Evolutionary conservation across 2,888 invertebrate species (phyloP).

Genomic region (Lypha dubia): DNA sequence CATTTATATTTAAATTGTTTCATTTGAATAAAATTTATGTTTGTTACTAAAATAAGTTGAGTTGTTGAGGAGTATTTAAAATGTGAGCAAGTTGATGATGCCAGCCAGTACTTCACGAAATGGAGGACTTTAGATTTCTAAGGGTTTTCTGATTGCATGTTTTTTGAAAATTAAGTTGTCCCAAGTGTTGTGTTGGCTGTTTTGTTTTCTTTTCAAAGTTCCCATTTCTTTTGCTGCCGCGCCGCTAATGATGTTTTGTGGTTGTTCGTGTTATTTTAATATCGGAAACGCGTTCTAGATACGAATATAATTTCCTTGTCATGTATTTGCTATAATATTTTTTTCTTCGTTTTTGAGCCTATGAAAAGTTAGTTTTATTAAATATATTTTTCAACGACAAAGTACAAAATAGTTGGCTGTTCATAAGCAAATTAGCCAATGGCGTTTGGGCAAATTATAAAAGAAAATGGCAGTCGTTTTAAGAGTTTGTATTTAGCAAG

Average conservation of each 20-base stretch:
- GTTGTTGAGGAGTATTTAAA: constrained; percentile 8
- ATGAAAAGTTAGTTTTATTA: constrained; percentile 66
- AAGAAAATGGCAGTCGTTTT: constrained; percentile 55
- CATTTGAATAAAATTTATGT: constrained; percentile 41
- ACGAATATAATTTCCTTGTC: constrained; percentile 73
- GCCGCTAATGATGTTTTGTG: constrained; percentile 71
- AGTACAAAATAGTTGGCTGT: constrained; percentile 23
- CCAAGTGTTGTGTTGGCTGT: constrained; percentile 73
- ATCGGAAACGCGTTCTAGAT: constrained; percentile 78
- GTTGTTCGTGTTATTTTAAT: constrained; percentile 69
- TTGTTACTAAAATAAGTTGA: constrained; percentile 56
- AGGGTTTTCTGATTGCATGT: constrained; percentile 74
- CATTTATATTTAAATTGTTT: constrained; percentile 36
- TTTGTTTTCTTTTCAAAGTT: constrained; percentile 48
- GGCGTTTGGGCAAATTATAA: background rate
- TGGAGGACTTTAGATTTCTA: constrained; percentile 11
- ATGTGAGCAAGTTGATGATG: background rate
- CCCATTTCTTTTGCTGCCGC: constrained; percentile 69
- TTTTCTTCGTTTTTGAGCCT: constrained; percentile 32
- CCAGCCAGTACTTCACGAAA: background rate
- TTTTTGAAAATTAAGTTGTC: constrained; percentile 78
- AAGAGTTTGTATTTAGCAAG: background rate
- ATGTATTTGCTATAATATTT: constrained; percentile 37
- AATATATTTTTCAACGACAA: constrained; percentile 49
- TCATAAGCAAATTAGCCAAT: constrained; percentile 56